A percentile compares a stretch with the other conserved stretches of the same genome.
phyloP scores from a whole-genome alignment of 2,797 vertebrate genomes.

The Garrulus glandarius region DNA sequence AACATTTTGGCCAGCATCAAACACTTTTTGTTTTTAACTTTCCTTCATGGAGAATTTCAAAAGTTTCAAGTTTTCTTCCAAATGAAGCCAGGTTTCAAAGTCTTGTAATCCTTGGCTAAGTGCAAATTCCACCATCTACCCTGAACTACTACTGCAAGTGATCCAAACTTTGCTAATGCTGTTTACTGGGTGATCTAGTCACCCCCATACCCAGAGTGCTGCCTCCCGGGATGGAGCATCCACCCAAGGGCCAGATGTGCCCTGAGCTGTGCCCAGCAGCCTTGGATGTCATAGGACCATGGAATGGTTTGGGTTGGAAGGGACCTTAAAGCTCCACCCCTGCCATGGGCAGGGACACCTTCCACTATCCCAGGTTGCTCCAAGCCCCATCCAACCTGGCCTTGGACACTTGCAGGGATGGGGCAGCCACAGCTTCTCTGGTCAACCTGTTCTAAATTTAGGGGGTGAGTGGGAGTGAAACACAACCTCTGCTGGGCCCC shows the following conservation, averaged over 20 bases:
- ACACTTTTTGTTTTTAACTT: constrained; percentile 42
- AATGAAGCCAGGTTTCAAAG: constrained; percentile 23
- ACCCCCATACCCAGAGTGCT: rapidly evolving
- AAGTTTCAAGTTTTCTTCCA: constrained; percentile 31
- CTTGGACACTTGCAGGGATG: not conserved
- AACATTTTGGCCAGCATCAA: constrained; percentile 29
- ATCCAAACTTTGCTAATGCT: not conserved
- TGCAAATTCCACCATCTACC: constrained; percentile 3
- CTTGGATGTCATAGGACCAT: not conserved
- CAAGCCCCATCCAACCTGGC: rapidly evolving
- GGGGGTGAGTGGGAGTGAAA: not conserved
- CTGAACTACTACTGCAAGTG: not conserved
- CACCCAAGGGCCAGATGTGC: not conserved
- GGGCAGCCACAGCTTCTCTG: not conserved
- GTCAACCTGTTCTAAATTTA: not conserved
- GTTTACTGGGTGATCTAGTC: not conserved
- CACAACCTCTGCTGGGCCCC: not conserved
- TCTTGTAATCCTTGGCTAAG: constrained; percentile 9
- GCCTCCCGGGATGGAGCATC: not conserved
- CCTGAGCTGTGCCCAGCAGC: not conserved
- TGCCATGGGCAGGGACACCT: not conserved
- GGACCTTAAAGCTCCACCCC: not conserved
- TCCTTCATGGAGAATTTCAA: constrained; percentile 20
- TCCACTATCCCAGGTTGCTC: not conserved
- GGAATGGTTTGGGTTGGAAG: not conserved